A percentile compares a stretch with the other conserved stretches of the same genome.
phyloP scores from a whole-genome alignment of 2,113 vertebrate species.

The Riparia riparia region DNA sequence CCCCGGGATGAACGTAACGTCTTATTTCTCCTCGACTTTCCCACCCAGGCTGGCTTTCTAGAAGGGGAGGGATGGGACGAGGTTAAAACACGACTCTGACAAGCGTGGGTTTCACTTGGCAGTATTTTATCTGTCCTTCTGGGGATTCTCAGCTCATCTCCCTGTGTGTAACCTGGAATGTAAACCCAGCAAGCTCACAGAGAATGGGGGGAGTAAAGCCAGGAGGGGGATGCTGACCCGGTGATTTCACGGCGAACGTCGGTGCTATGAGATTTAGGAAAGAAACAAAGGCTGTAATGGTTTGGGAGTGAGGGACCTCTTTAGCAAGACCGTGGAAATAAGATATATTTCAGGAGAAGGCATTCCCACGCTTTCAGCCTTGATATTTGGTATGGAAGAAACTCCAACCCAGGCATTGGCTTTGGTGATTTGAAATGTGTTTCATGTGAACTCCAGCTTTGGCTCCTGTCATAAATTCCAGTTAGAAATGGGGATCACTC shows the following conservation, averaged over 20 bases:
- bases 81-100: not conserved
- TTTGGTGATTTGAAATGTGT: not conserved
- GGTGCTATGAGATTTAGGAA: slow-evolving; percentile 25
- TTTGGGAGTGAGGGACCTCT: slow-evolving; percentile 47
- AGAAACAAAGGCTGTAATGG: slow-evolving; percentile 44
- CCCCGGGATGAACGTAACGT: not conserved
- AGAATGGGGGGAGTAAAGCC: not conserved
- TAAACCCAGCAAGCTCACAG: not conserved
- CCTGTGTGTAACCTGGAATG: not conserved
- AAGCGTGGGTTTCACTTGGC: not conserved
- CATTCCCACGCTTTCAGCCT: slow-evolving; percentile 31
- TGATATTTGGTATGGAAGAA: not conserved
- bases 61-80: not conserved
- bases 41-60: not conserved
- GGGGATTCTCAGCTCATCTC: not conserved
- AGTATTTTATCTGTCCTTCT: not conserved
- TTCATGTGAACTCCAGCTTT: not conserved
- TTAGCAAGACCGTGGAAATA: slow-evolving; percentile 45
- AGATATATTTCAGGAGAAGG: slow-evolving; percentile 29
- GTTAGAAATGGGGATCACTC: not conserved
- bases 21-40: slow-evolving; percentile 31
- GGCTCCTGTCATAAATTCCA: not conserved
- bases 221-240: not conserved
- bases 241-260: slow-evolving; percentile 1
- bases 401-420: not conserved